phyloP scores from a whole-genome alignment of 2,888 invertebrate species.

The Sericinus montela region DNA sequence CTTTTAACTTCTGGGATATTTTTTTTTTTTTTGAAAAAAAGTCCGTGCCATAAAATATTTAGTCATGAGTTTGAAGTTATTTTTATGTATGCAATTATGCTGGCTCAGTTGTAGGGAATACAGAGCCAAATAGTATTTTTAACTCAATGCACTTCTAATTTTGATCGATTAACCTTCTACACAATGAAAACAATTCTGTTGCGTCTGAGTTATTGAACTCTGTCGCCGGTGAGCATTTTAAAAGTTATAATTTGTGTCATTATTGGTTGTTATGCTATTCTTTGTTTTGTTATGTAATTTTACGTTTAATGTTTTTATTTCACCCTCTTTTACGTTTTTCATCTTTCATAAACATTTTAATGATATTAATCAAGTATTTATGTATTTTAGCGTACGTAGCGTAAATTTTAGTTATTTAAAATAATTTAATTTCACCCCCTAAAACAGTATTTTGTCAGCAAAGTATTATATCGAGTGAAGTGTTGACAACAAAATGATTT shows the following conservation, averaged over 20 bases:
- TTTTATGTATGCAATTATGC: conserved; percentile 15
- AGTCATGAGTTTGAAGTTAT: conserved; percentile 33
- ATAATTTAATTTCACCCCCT: conserved; percentile 39
- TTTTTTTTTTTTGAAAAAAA: no score
- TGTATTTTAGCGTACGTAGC: conserved; percentile 66
- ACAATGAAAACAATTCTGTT: not conserved
- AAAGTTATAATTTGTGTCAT: conserved; percentile 21
- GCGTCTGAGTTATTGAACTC: not conserved
- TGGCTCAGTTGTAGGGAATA: conserved; percentile 8
- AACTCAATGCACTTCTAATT: not conserved
- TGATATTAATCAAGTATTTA: conserved; percentile 60
- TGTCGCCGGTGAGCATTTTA: conserved; percentile 7
- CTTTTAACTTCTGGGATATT: conserved; percentile 13
- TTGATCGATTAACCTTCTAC: not conserved
- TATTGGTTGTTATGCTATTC: conserved; percentile 62
- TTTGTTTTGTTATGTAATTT: conserved; percentile 75
- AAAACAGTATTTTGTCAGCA: conserved; percentile 48
- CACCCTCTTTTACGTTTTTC: conserved; percentile 40
- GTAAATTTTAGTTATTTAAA: conserved; percentile 61
- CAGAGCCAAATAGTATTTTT: conserved; percentile 3
- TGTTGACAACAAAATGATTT: conserved; percentile 38
- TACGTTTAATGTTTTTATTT: conserved; percentile 56
- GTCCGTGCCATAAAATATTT: conserved; percentile 46
- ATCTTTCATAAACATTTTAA: conserved; percentile 39
- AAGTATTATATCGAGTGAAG: conserved; percentile 47